Evolutionary conservation across 2,113 vertebrate genomes (phyloP).

Genomic region (Myotis brandtii): DNA sequence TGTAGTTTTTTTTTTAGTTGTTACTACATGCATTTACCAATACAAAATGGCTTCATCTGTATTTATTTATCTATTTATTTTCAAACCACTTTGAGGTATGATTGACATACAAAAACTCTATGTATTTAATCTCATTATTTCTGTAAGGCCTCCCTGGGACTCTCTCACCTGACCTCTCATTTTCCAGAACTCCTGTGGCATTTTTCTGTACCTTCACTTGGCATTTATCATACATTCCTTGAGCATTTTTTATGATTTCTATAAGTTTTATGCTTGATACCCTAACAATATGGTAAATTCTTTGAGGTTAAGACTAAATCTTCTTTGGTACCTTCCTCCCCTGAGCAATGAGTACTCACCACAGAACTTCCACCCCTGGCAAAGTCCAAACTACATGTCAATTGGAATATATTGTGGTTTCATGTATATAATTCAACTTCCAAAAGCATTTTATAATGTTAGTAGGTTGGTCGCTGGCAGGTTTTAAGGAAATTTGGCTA

Average conservation of each 20-base stretch:
- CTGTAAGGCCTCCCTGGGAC: neutral
- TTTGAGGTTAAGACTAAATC: neutral
- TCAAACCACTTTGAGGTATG: neutral
- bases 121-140: neutral
- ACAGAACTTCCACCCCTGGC: neutral
- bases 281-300: neutral
- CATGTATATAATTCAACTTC: slow-evolving; percentile 61
- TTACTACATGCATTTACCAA: neutral
- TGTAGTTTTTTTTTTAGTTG: slow-evolving; percentile 17
- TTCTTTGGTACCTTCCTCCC: neutral
- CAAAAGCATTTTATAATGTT: slow-evolving; percentile 62
- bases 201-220: neutral
- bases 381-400: slow-evolving; percentile 15
- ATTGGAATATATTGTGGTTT: slow-evolving; percentile 32
- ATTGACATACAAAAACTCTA: neutral
- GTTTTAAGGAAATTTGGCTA: slow-evolving; percentile 70
- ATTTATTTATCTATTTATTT: neutral
- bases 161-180: neutral
- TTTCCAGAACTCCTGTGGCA: neutral
- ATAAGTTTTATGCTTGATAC: neutral
- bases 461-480: slow-evolving; percentile 65
- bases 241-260: neutral
- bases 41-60: slow-evolving; percentile 48
- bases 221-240: neutral
- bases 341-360: neutral